A percentile compares a stretch with the other conserved stretches of the same genome.
Evolutionary conservation across 2,113 vertebrate genomes (phyloP).

Genomic region (Baryphthengus martii): DNA sequence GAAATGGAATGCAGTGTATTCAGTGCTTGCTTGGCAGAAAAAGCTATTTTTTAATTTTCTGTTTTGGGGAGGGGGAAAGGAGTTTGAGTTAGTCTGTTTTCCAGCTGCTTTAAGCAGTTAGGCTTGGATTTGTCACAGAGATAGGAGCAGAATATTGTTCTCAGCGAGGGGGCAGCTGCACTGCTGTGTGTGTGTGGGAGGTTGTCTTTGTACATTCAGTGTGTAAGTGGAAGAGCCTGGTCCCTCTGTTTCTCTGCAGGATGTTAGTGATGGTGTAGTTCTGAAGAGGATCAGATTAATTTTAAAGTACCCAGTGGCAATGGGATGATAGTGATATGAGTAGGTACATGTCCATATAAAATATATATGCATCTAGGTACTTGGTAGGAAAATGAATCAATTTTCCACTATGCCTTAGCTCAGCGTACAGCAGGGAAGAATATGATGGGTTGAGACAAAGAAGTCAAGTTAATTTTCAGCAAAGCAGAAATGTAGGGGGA

Average conservation of each 20-base stretch:
- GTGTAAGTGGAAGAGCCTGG: neutral
- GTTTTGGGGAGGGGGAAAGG: neutral
- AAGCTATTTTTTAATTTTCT: conserved; percentile 27
- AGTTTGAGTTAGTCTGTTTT: neutral
- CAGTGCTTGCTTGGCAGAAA: conserved; percentile 72
- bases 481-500: neutral
- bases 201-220: neutral
- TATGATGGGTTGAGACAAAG: conserved; percentile 10
- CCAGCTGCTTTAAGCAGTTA: neutral
- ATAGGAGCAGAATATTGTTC: neutral
- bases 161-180: neutral
- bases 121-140: neutral
- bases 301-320: neutral
- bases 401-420: neutral
- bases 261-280: neutral
- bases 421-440: neutral
- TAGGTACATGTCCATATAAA: neutral
- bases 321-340: neutral
- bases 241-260: neutral
- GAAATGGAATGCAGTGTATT: conserved; percentile 79
- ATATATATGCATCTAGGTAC: neutral
- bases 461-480: conserved; percentile 33
- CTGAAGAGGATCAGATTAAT: neutral
- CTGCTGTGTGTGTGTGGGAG: neutral
- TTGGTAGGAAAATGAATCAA: neutral